These are phyloP conservation scores for Allolobophora icterica DNA, from an alignment of 2,888 invertebrate genomes.

Conservation along the genomic window DNA sequence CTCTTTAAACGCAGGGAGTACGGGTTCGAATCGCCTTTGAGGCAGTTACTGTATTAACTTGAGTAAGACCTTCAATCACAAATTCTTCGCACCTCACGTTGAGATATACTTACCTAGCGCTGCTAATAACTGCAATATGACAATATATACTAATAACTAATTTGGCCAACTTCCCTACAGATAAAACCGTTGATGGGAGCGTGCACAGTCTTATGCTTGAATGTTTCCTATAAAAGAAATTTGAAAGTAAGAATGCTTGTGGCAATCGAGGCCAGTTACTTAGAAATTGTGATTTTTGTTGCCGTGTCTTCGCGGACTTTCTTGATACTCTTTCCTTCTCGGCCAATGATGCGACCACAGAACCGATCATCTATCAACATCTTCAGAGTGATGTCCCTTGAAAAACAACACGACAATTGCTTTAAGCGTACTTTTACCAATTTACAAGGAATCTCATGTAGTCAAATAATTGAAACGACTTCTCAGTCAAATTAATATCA, in stretches of 20 bases:
- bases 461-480: too few species aligned
- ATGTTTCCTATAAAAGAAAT: neutral
- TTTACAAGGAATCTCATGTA: neutral
- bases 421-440: neutral
- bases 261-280: constrained; percentile 61
- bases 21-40: too few species aligned
- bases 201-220: neutral
- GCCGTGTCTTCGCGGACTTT: constrained; percentile 97
- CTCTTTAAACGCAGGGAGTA: too few species aligned
- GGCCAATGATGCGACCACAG: constrained; percentile 96
- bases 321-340: constrained; percentile 95
- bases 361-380: constrained; percentile 95
- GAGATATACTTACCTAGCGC: too few species aligned
- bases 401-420: neutral
- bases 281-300: constrained; percentile 93
- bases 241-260: neutral
- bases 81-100: too few species aligned
- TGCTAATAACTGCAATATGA: too few species aligned
- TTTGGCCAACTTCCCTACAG: neutral
- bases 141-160: too few species aligned
- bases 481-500: neutral
- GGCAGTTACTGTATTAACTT: too few species aligned
- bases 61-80: too few species aligned
- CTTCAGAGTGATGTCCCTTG: constrained; percentile 76
- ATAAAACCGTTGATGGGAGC: neutral